A percentile compares a stretch with the other conserved stretches of the same genome.
These are phyloP conservation scores for Epizoanthus stellaris DNA, from an alignment of 92 coral and sea anemone species.

Conservation along the genomic window DNA sequence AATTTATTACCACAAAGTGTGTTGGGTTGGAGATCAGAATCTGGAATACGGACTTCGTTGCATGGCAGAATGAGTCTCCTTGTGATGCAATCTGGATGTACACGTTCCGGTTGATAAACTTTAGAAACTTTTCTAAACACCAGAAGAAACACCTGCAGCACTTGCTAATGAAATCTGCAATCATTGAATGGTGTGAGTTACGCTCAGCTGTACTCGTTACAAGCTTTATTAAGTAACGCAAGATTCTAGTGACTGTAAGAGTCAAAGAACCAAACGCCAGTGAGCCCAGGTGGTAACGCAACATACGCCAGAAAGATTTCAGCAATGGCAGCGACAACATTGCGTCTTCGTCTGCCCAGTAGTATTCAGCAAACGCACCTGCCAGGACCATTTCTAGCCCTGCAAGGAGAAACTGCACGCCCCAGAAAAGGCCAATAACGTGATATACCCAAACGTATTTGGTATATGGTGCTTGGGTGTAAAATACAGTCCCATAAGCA, in stretches of 20 bases:
- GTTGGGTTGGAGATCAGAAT: conserved; percentile 37
- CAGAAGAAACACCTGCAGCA: conserved; percentile 39
- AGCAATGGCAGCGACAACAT: conserved; percentile 46
- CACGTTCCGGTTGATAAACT: conserved; percentile 49
- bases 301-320: conserved; percentile 54
- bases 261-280: conserved; percentile 44
- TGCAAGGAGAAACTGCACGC: conserved; percentile 53
- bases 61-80: conserved; percentile 47
- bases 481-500: conserved; percentile 35
- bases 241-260: conserved; percentile 34
- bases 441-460: conserved; percentile 43
- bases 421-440: conserved; percentile 53
- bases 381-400: conserved; percentile 50
- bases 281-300: conserved; percentile 53
- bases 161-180: conserved; percentile 45
- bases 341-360: conserved; percentile 40
- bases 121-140: conserved; percentile 50
- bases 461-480: conserved; percentile 37
- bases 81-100: conserved; percentile 53
- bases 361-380: conserved; percentile 48
- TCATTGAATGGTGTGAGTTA: conserved; percentile 37
- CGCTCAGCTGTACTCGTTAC: conserved; percentile 37
- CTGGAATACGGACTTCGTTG: conserved; percentile 31
- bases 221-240: conserved; percentile 44
- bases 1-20: conserved; percentile 43